Evolutionary conservation across 2,113 vertebrate species (phyloP), one percentile per base, ranked within the genome.

Genomic region (Oreochromis spilurus): DNA sequence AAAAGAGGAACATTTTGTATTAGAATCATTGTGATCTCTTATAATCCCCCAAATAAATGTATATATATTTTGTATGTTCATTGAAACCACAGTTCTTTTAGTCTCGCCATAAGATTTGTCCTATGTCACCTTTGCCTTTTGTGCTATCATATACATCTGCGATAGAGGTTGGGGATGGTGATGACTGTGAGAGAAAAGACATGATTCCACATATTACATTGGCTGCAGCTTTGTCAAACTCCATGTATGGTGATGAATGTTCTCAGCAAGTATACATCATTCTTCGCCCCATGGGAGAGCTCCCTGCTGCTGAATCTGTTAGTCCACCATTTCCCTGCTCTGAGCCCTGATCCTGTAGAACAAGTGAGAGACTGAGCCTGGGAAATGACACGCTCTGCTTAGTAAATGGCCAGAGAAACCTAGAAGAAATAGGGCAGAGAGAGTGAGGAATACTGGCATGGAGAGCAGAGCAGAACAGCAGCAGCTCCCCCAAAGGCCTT

Each of bases 401-500:
- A 88, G 84, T 53, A 87, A 89, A 81, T 91, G 88, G 83, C 77
- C 60, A 54, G 79, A 75, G 52, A 92, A 85, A 80, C 45, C 82
- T 40, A 5, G 77, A 88, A 88, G 84, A 90, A 86, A 84, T 77
- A 81, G 83, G 50, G 16, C 62, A 82, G 62, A 21, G 34, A 65
- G 79, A 87, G 83, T 4, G 70, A 86, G 55, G 43, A 81, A 88
- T 34, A 12, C 72, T 55, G 81, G 79, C 82, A 65, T 13, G 29
- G 58, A 81, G 77, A 88, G 78, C 38, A 55, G 45, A 82, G 80
- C 80, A 75, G 72, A 77, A 58, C 83, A 62, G 70, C 72, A 57
- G 21, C 67, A 48, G 79, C 82, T 88, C 83, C 84, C 84, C 60
- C 53, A 88, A 94, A 85, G 84, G 92, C 89, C 88, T 67, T 31